phyloP scores from a whole-genome alignment of 2,113 vertebrate species.

The Antechinus flavipes region DNA sequence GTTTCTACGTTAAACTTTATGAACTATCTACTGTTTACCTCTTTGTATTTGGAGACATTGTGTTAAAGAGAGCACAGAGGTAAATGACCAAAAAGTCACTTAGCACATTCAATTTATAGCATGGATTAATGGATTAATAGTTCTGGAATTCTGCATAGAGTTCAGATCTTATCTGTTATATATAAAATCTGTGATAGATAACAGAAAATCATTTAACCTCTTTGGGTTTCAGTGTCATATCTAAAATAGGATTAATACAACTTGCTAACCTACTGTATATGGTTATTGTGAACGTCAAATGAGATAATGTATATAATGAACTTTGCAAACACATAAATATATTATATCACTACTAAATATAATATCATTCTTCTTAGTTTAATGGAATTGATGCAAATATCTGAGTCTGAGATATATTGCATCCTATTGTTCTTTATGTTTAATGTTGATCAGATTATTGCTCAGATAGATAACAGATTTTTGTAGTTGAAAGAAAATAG shows the following conservation, averaged over 20 bases:
- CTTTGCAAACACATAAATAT: not conserved
- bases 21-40: not conserved
- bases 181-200: not conserved
- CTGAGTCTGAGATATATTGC: not conserved
- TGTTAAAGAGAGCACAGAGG: not conserved
- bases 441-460: not conserved
- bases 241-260: not conserved
- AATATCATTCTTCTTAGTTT: not conserved
- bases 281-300: not conserved
- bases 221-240: not conserved
- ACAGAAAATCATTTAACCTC: not conserved
- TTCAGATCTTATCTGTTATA: not conserved
- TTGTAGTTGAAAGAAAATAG: not conserved
- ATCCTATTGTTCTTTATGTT: not conserved
- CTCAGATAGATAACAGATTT: not conserved
- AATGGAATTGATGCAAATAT: not conserved
- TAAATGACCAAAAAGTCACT: not conserved
- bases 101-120: not conserved
- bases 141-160: not conserved
- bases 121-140: not conserved
- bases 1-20: not conserved
- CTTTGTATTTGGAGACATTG: not conserved
- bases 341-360: not conserved
- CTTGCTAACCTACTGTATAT: not conserved
- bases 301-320: not conserved